These are phyloP conservation scores for Lucinisca nassula DNA, from an alignment of 2,888 invertebrate species.

Conservation along the genomic window DNA sequence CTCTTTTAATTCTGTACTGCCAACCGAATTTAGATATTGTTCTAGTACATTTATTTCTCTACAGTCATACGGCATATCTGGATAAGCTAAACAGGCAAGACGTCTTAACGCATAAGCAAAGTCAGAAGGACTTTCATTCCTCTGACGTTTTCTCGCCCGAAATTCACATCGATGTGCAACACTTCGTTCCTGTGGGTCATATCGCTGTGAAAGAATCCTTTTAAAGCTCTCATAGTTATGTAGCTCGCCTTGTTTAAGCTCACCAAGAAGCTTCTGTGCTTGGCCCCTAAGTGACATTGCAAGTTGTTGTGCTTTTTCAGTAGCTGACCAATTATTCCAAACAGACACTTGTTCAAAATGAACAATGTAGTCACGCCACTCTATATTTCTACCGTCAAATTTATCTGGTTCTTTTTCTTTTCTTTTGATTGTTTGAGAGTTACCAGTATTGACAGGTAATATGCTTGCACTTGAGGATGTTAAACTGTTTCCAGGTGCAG, in stretches of 20 bases:
- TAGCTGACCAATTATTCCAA: conserved; percentile 60
- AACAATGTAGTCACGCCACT: conserved; percentile 66
- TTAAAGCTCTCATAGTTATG: not conserved
- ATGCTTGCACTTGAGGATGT: not conserved
- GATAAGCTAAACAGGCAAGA: too few species aligned
- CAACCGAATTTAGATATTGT: not conserved
- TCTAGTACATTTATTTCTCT: conserved; percentile 5
- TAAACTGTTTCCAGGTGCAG: too few species aligned
- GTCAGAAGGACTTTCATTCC: not conserved
- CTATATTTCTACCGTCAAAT: conserved; percentile 57
- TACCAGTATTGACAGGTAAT: not conserved
- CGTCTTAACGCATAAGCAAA: not conserved
- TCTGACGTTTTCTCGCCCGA: not conserved
- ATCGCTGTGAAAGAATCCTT: not conserved
- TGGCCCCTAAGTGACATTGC: conserved; percentile 39
- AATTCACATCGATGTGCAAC: not conserved
- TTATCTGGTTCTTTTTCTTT: conserved; percentile 65
- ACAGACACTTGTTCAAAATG: conserved; percentile 67
- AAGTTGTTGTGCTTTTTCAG: conserved; percentile 50
- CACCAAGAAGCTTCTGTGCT: conserved; percentile 34
- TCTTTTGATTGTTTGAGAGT: not conserved
- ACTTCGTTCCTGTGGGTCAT: not conserved
- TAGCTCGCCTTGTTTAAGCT: not conserved
- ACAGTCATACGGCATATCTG: too few species aligned
- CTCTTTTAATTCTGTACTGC: not conserved